Percentiles rank a stretch among this genome's conserved stretches.
These are phyloP conservation scores for Regulus satrapa DNA, from an alignment of 2,113 vertebrate species.

Conservation along the genomic window DNA sequence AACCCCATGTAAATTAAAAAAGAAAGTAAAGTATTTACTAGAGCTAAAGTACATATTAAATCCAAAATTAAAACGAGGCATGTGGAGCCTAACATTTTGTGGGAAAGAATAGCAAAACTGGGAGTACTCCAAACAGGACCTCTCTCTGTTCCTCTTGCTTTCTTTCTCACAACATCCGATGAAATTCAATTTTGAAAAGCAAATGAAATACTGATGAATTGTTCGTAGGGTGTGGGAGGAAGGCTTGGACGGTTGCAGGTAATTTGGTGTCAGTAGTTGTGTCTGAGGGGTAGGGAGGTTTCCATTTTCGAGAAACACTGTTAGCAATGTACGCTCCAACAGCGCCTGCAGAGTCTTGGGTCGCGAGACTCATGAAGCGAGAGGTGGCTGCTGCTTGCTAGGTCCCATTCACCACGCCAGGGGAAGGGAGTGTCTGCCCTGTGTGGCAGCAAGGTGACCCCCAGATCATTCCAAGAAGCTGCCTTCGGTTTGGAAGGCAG, in stretches of 20 bases:
- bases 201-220: neutral
- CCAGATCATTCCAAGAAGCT: slow-evolving; percentile 14
- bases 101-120: neutral
- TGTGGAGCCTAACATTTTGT: slow-evolving; percentile 21
- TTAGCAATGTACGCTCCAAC: slow-evolving; percentile 4
- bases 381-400: neutral
- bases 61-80: slow-evolving; percentile 47
- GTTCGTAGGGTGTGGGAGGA: neutral
- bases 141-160: slow-evolving; percentile 1
- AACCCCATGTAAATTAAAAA: slow-evolving; percentile 64
- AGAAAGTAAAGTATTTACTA: too few relatives aligned
- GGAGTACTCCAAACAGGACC: neutral
- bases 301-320: slow-evolving; percentile 56
- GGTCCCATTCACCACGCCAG: neutral
- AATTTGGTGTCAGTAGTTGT: neutral
- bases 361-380: neutral
- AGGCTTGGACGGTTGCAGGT: neutral
- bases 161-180: slow-evolving; percentile 17
- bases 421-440: neutral
- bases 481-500: neutral
- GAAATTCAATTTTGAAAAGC: neutral
- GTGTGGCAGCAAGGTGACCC: neutral
- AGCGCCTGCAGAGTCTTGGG: neutral
- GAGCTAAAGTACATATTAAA: slow-evolving; percentile 47
- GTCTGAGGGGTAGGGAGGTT: neutral